phyloP scores from a whole-genome alignment of 2,888 invertebrate genomes.

The Invenusta paracnida region DNA sequence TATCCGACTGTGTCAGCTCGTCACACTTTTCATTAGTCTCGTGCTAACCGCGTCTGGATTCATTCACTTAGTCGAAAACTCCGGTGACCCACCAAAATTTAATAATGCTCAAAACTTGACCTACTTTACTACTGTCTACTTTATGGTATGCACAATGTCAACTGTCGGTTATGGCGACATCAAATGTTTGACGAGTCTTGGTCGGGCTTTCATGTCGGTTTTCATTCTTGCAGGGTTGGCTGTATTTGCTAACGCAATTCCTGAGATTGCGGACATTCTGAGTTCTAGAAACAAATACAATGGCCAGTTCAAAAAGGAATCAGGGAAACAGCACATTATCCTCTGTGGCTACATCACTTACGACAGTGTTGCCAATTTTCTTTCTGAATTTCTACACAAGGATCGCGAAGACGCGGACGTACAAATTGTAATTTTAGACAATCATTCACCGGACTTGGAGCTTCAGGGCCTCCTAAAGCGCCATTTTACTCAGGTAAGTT shows the following conservation, averaged over 20 bases:
- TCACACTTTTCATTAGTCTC: constrained; percentile 98
- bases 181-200: constrained; percentile 92
- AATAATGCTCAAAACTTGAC: constrained; percentile 65
- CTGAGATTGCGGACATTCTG: constrained; percentile 99
- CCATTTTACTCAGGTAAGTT: constrained; percentile 94
- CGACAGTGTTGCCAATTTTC: constrained; percentile 98
- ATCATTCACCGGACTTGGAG: constrained; percentile 96
- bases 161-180: constrained; percentile 99
- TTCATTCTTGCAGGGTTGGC: constrained; percentile 99
- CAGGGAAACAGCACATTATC: constrained; percentile 99
- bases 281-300: constrained; percentile 99
- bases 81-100: constrained; percentile 91
- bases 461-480: constrained; percentile 99
- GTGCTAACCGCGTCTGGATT: constrained; percentile 99
- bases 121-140: constrained; percentile 99
- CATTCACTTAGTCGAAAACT: constrained; percentile 99
- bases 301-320: constrained; percentile 98
- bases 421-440: constrained; percentile 98
- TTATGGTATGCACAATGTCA: constrained; percentile 99
- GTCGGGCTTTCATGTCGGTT: constrained; percentile 97
- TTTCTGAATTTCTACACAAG: constrained; percentile 99
- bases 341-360: constrained; percentile 99
- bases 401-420: constrained; percentile 99
- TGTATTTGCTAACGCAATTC: constrained; percentile 99
- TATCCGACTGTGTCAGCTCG: constrained; percentile 97